Base-by-base conservation (phyloP, 2,888 invertebrate species). In the Horisme vitalbata region DNA sequence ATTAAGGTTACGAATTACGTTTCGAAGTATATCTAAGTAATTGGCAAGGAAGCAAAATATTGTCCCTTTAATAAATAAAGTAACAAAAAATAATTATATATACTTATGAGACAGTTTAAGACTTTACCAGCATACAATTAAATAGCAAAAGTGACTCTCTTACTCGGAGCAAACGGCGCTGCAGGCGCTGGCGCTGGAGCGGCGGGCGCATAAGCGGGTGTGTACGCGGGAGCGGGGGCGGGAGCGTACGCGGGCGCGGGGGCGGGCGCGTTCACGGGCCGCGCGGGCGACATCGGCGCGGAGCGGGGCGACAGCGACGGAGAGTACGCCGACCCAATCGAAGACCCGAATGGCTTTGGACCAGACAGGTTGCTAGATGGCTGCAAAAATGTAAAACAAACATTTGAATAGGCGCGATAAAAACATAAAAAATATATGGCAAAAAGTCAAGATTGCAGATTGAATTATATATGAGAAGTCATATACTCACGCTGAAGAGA, bases 401-500 rank as follows among this genome's bases (percentile, higher is more conserved):
- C n/a, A n/a, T n/a, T 18, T 18, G 18, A 18, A 1, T 1, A 18
- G 18, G 18, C n/a, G n/a, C n/a, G n/a, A n/a, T n/a, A n/a, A n/a
- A n/a, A n/a, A n/a, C n/a, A n/a, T n/a, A n/a, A n/a, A n/a, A n/a
- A n/a, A 18, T 18, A 4, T 18, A 18, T 18, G 5, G 18, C 4
- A 5, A 18, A 18, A 18, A 18, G 18, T 18, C 4, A 18, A 4
- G 18, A 18, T 18, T n/a, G n/a, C n/a, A n/a, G n/a, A n/a, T n/a
- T n/a, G 6, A 1, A 18, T 18, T 15, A 3, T 15, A 15, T 18
- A 31, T 10, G 4, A 10, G 0, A 13, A 6, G 13, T 10, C 6
- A 18, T 13, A 20, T 55, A 86, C 92, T 92, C 88, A 95, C 95
- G 82, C 93, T 93, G 82, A 93, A 95, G 52, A 94, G 91, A 34